A percentile compares a stretch with the other conserved stretches of the same genome.
Evolutionary conservation across 2,888 invertebrate species (phyloP).

Genomic region (Abscondita cerata): DNA sequence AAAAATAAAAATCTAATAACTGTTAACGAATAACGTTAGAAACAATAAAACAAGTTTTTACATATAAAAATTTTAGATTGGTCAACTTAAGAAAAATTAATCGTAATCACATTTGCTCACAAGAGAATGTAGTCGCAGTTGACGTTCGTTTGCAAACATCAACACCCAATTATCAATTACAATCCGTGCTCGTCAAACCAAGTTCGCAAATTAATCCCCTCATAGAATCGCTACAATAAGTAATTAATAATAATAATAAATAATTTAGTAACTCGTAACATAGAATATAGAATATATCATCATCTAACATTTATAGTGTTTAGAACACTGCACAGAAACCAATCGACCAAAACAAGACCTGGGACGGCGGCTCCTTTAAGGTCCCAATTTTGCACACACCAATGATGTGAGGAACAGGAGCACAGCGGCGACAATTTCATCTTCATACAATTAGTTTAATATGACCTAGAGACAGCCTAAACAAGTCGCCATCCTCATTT

Average conservation of each 20-base stretch:
- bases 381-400: conserved; percentile 15
- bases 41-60: conserved; percentile 18
- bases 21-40: conserved; percentile 23
- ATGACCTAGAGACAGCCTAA: conserved; percentile 51
- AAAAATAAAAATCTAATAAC: conserved; percentile 35
- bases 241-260: conserved; percentile 34
- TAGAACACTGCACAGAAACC: conserved; percentile 53
- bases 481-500: conserved; percentile 33
- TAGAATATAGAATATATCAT: conserved; percentile 54
- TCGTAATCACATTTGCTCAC: conserved; percentile 35
- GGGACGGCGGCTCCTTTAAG: conserved; percentile 38
- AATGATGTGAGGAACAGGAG: conserved; percentile 26
- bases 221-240: conserved; percentile 28
- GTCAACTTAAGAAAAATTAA: conserved; percentile 36
- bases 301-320: conserved; percentile 56
- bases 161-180: conserved; percentile 22
- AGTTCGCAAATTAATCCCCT: conserved; percentile 29
- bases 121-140: conserved; percentile 10
- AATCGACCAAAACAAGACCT: conserved; percentile 53
- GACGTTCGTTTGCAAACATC: too few relatives aligned
- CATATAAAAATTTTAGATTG: conserved; percentile 39
- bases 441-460: conserved; percentile 37
- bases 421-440: conserved; percentile 24
- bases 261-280: conserved; percentile 45
- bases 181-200: conserved; percentile 24